Evolutionary conservation across 92 coral and sea anemone species (phyloP).

Genomic region (Actinostola sp.): DNA sequence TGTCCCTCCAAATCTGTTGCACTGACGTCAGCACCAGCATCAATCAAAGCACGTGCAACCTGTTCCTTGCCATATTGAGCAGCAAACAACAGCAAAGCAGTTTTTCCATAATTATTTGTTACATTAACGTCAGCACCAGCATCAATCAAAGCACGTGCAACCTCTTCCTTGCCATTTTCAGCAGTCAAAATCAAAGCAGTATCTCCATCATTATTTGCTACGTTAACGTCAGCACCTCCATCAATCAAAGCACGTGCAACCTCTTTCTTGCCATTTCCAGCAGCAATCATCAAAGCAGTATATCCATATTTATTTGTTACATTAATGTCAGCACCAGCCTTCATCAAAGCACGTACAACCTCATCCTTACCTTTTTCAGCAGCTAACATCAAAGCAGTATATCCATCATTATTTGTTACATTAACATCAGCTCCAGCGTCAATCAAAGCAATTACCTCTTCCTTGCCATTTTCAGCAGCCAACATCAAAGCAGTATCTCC

Average conservation of each 20-base stretch:
- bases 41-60: neutral
- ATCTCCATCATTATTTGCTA: neutral
- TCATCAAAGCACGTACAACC: too few relatives aligned
- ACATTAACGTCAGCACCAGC: constrained; percentile 18
- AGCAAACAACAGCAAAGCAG: constrained; percentile 9
- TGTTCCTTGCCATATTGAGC: neutral
- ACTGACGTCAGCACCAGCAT: neutral
- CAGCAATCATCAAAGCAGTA: too few relatives aligned
- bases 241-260: too few relatives aligned
- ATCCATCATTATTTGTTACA: too few relatives aligned
- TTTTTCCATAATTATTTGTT: neutral
- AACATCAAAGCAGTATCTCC: constrained; percentile 16
- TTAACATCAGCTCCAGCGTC: too few relatives aligned
- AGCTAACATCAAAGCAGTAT: constrained; percentile 9
- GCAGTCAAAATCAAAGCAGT: neutral
- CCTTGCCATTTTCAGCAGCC: neutral
- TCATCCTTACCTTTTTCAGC: too few relatives aligned
- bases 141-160: neutral
- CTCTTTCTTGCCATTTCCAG: too few relatives aligned
- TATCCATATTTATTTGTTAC: too few relatives aligned
- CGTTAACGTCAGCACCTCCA: neutral
- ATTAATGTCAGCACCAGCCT: too few relatives aligned
- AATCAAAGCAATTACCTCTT: neutral
- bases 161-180: neutral
- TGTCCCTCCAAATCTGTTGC: neutral